phyloP scores from a whole-genome alignment of 2,113 vertebrate species.

The Catharus minimus region DNA sequence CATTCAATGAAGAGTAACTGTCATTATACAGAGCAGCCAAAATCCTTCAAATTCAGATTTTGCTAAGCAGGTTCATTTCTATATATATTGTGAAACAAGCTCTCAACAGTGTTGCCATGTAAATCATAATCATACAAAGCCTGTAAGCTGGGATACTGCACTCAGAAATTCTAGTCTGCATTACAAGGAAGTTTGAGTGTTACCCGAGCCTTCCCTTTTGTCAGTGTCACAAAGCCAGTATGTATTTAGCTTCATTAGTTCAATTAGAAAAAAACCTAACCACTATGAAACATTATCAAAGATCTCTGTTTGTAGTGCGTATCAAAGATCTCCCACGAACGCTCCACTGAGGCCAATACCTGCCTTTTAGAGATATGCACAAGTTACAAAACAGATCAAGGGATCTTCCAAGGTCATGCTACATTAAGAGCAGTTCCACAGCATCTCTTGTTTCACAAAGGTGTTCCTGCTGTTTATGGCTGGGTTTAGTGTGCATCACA shows the following conservation, averaged over 20 bases:
- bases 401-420: not conserved
- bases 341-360: not conserved
- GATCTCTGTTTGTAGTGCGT: not conserved
- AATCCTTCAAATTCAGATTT: not conserved
- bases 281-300: not conserved
- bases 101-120: not conserved
- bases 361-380: not conserved
- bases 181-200: not conserved
- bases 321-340: not conserved
- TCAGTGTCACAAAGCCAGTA: not conserved
- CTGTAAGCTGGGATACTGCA: not conserved
- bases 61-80: not conserved
- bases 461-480: not conserved
- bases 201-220: not conserved
- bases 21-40: not conserved
- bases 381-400: not conserved
- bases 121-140: not conserved
- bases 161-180: not conserved
- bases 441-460: not conserved
- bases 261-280: not conserved
- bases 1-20: not conserved
- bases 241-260: not conserved
- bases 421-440: not conserved
- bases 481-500: not conserved
- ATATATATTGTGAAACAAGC: not conserved